Evolutionary conservation across 2,113 vertebrate species (phyloP).

Genomic region (Aspiorhynchus laticeps): DNA sequence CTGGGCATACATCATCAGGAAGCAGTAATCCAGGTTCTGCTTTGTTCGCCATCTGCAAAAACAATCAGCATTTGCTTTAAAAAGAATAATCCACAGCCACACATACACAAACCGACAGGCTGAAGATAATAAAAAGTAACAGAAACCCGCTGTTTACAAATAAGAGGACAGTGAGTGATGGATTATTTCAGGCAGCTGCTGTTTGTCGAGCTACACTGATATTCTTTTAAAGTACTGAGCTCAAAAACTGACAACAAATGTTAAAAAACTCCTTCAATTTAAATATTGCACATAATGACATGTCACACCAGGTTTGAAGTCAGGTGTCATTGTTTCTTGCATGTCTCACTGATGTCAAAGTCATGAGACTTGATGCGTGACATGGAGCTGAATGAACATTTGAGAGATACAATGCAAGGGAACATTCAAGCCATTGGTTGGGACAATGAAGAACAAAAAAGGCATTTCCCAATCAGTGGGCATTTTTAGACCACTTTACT

Average conservation of each 20-base stretch:
- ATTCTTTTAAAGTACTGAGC: not conserved
- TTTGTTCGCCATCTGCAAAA: conserved; percentile 94
- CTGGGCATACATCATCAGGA: conserved; percentile 99
- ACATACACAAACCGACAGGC: not conserved
- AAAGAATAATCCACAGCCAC: not conserved
- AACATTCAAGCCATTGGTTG: not conserved
- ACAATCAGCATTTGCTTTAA: conserved; percentile 15
- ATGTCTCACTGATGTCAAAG: too few relatives aligned
- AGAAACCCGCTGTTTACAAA: not conserved
- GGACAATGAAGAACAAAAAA: not conserved
- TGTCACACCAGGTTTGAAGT: too few relatives aligned
- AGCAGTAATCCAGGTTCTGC: conserved; percentile 98
- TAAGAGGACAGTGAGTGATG: not conserved
- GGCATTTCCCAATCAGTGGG: too few relatives aligned
- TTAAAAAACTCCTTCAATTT: not conserved
- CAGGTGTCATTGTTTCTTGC: too few relatives aligned
- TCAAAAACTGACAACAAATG: not conserved
- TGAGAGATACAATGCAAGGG: not conserved
- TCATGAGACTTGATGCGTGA: not conserved
- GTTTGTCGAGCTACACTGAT: not conserved
- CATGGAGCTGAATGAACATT: not conserved
- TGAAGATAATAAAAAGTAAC: not conserved
- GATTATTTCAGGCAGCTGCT: not conserved
- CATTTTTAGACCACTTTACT: not conserved
- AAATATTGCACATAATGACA: not conserved